A percentile compares a stretch with the other conserved stretches of the same genome.
Conservation (phyloP, 37 sponge, comb jelly and placozoan species). For the Axinella damicornis region DNA sequence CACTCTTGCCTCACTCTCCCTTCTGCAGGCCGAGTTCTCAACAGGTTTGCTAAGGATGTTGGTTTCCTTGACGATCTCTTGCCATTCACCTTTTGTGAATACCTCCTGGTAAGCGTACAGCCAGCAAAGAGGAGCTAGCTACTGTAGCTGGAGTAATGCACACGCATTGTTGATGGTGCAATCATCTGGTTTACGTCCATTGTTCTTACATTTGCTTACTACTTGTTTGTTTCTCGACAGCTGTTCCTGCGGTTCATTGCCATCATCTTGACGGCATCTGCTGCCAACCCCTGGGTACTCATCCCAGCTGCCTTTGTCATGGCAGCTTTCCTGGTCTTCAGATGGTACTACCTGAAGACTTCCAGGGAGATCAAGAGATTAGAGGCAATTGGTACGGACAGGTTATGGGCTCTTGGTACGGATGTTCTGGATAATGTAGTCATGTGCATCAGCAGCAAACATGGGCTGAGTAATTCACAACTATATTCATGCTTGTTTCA, state of each 20-base stretch:
- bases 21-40: slow-evolving; percentile 65
- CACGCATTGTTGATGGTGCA: too few relatives aligned
- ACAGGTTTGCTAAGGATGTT: slow-evolving; percentile 86
- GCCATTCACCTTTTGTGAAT: slow-evolving; percentile 59
- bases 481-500: too few relatives aligned
- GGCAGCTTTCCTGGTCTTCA: slow-evolving; percentile 21
- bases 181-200: too few relatives aligned
- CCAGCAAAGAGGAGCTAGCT: too few relatives aligned
- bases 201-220: too few relatives aligned
- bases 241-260: slow-evolving; percentile 40
- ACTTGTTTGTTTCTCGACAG: slow-evolving; percentile 8
- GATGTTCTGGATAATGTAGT: too few relatives aligned
- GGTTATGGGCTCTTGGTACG: neutral
- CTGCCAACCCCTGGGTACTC: slow-evolving; percentile 60
- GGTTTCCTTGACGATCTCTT: slow-evolving; percentile 77
- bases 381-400: slow-evolving; percentile 82
- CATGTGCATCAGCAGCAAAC: too few relatives aligned
- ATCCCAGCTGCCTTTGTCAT: slow-evolving; percentile 48
- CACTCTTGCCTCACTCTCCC: too few relatives aligned
- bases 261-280: slow-evolving; percentile 58
- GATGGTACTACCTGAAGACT: slow-evolving; percentile 65
- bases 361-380: slow-evolving; percentile 80
- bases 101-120: slow-evolving; percentile 43
- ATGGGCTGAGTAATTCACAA: too few relatives aligned
- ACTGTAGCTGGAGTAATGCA: too few relatives aligned